phyloP scores from a whole-genome alignment of 2,797 vertebrate species.

The Lacerta bilineata region DNA sequence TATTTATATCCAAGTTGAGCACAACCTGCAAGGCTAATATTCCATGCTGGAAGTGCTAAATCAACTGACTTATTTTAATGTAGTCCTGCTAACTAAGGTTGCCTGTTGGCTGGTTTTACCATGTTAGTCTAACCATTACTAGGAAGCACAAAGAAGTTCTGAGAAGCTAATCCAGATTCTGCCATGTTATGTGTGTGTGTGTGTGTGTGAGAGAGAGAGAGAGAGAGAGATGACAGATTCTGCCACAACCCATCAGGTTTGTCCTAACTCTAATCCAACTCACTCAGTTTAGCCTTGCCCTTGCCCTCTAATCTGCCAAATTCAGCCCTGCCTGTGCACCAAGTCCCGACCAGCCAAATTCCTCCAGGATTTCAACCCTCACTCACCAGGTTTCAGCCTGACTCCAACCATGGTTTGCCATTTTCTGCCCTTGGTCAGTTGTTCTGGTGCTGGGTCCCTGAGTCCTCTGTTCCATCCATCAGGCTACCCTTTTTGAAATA shows the following conservation, averaged over 20 bases:
- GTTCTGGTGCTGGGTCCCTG: no score
- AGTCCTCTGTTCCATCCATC: neutral
- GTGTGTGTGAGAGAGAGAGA: no score
- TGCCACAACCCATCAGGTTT: neutral
- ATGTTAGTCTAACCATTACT: neutral
- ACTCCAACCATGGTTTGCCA: neutral
- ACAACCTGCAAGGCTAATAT: slow-evolving; percentile 7
- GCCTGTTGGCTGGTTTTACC: neutral
- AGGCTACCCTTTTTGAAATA: neutral
- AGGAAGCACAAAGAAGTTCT: no score
- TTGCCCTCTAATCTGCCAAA: neutral
- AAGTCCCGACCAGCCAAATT: neutral
- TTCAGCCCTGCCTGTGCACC: neutral
- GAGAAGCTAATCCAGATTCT: neutral
- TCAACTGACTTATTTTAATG: slow-evolving; percentile 5
- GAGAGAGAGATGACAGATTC: neutral
- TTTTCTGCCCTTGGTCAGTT: neutral
- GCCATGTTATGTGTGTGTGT: neutral
- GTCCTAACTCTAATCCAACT: neutral
- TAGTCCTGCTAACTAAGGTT: neutral
- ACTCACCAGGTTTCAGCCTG: neutral
- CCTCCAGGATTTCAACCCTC: neutral
- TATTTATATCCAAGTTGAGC: neutral
- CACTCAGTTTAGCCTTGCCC: neutral
- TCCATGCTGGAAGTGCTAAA: slow-evolving; percentile 33